These are phyloP conservation scores for Eupristina koningsbergeri DNA, from an alignment of 1,140 invertebrate species.

Conservation along the genomic window DNA sequence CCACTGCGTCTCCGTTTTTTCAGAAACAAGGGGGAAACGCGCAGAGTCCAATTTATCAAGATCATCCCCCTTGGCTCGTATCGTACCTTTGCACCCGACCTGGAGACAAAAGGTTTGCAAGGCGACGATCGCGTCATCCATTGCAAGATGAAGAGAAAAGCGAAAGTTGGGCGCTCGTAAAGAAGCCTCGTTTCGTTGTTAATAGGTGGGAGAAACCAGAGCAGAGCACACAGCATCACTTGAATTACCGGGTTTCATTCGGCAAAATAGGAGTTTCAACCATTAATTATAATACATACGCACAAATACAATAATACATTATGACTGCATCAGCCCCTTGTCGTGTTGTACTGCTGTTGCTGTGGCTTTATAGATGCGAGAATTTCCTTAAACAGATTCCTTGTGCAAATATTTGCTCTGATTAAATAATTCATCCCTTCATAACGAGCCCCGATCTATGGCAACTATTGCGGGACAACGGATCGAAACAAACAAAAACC, in stretches of 20 bases:
- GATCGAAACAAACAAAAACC: neutral
- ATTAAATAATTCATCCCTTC: slow-evolving; percentile 50
- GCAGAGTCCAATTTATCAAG: slow-evolving; percentile 48
- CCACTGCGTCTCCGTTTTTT: neutral
- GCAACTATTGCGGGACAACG: neutral
- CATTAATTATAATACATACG: slow-evolving; percentile 28
- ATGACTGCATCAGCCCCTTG: neutral
- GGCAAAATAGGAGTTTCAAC: neutral
- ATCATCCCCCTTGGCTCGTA: slow-evolving; percentile 41
- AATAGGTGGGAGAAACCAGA: too few relatives aligned
- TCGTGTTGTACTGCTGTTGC: too few relatives aligned
- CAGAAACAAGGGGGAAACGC: neutral
- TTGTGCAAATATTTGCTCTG: slow-evolving; percentile 45
- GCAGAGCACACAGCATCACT: too few relatives aligned
- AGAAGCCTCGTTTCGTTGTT: neutral
- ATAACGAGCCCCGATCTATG: slow-evolving; percentile 27
- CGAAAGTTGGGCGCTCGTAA: too few relatives aligned
- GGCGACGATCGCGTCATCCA: slow-evolving; percentile 7
- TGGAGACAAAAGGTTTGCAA: neutral
- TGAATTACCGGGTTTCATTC: too few relatives aligned
- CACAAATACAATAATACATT: neutral
- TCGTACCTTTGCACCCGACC: slow-evolving; percentile 35
- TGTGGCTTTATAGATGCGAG: too few relatives aligned
- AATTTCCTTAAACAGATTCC: too few relatives aligned
- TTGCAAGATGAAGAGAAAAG: neutral